Base-by-base conservation (phyloP, 1,140 invertebrate species). In the Drosophila orosa region DNA sequence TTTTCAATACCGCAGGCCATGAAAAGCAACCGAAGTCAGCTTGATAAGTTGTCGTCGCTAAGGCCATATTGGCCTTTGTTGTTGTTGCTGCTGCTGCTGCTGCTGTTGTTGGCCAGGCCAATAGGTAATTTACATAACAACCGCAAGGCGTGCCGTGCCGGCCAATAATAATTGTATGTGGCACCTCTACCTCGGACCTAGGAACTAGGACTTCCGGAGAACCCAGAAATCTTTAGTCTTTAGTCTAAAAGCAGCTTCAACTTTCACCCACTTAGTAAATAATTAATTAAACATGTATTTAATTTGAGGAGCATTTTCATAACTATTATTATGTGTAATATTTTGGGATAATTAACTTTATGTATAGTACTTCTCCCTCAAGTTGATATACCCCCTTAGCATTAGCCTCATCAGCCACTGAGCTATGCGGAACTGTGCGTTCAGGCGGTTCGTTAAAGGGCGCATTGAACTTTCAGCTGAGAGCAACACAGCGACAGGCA, bases 41-140 rank as follows among this genome's bases (percentile, higher is more conserved):
- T 83, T 82, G 58, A 74, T 73, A 68, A 78, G 42, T 76, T 77
- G 58, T 59, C 50, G 56, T 81, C 79, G 69, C 63, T 52, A 35
- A 39, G 44, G 63, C 74, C 59, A 65, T 72, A 47, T 44, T 58
- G 31, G 39, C 31, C 56, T 50, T 48, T 59, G 27, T 22, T 42
- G 47, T 37, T 65, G 60, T 31, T 60, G 48, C 19, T 50, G 55
- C 52, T 59, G 29, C 29, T 31, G 47, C 25, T 56, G 45, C 31
- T 42, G n/a, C 59, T n/a, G 24, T 60, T 77, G 79, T 82, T 82
- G 27, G 29, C 29, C 48, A 52, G 29, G 50, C 50, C 50, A 75
- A 82, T 78, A 63, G 74, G 61, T 74, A 81, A 81, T 82, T 81
- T 81, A 78, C 79, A 81, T 78, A 81, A 81, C 81, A 82, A 82